phyloP scores from a whole-genome alignment of 2,113 vertebrate species.

The Thalassoma bifasciatum region DNA sequence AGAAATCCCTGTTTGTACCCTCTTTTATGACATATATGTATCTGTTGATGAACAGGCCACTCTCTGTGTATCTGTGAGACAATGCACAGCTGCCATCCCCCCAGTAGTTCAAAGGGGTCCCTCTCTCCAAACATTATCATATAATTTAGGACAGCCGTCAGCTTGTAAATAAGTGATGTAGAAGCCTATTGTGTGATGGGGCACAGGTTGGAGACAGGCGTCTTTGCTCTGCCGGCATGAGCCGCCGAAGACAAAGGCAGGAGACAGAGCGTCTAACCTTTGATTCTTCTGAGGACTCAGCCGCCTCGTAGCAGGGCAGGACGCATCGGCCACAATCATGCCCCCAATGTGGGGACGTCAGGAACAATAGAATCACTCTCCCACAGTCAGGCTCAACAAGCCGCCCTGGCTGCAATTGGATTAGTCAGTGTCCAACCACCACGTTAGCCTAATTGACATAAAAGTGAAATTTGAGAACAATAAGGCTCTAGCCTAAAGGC shows the following conservation, averaged over 20 bases:
- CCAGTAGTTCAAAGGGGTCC: slow-evolving; percentile 73
- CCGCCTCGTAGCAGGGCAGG: slow-evolving; percentile 72
- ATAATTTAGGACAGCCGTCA: slow-evolving; percentile 78
- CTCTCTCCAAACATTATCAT: slow-evolving; percentile 77
- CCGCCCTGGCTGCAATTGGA: slow-evolving; percentile 71
- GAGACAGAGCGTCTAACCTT: slow-evolving; percentile 86
- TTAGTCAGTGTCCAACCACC: slow-evolving; percentile 78
- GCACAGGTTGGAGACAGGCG: slow-evolving; percentile 83
- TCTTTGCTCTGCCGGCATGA: slow-evolving; percentile 80
- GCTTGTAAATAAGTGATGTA: slow-evolving; percentile 85
- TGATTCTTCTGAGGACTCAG: slow-evolving; percentile 81
- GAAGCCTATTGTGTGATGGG: slow-evolving; percentile 81
- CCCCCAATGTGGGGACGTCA: slow-evolving; percentile 71
- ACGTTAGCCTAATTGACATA: slow-evolving; percentile 77
- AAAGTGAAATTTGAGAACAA: slow-evolving; percentile 78
- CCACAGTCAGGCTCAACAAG: slow-evolving; percentile 67
- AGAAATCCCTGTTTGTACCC: not conserved
- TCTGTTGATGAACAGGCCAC: slow-evolving; percentile 36
- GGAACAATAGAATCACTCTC: slow-evolving; percentile 77
- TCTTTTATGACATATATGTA: not conserved
- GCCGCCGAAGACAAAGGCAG: slow-evolving; percentile 80
- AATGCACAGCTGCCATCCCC: slow-evolving; percentile 42
- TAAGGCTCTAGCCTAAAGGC: slow-evolving; percentile 42
- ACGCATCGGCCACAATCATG: slow-evolving; percentile 74
- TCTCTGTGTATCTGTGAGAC: slow-evolving; percentile 33